phyloP scores from a whole-genome alignment of 2,113 vertebrate species.

The Pseudopipra pipra region DNA sequence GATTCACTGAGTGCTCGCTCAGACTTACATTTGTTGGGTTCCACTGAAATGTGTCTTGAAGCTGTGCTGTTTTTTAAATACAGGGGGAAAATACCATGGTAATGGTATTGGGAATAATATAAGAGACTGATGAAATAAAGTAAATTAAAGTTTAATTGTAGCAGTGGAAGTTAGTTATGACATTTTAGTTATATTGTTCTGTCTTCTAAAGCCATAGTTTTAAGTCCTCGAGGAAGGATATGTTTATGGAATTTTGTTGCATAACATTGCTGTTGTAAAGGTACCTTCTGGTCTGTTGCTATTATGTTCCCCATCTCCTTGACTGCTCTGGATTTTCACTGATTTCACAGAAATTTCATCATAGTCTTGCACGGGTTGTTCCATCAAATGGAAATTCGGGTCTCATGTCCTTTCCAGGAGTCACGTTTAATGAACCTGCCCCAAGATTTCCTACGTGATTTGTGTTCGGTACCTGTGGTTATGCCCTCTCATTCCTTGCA shows the following conservation, averaged over 20 bases:
- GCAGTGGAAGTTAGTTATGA: not conserved
- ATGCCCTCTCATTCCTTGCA: not conserved
- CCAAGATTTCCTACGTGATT: not conserved
- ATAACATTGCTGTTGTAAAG: not conserved
- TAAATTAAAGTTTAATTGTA: not conserved
- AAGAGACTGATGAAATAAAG: not conserved
- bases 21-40: not conserved
- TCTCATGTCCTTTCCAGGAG: not conserved
- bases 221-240: not conserved
- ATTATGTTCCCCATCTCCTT: not conserved
- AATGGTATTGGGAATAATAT: not conserved
- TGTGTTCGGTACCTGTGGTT: not conserved
- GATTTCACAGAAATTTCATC: not conserved
- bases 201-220: not conserved
- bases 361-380: not conserved
- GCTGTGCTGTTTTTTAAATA: not conserved
- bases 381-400: not conserved
- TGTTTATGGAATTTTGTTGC: not conserved
- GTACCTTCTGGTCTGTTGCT: not conserved
- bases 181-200: not conserved
- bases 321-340: not conserved
- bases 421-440: not conserved
- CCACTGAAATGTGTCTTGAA: not conserved
- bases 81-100: not conserved
- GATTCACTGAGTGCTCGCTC: not conserved